Percentiles rank a stretch among this genome's conserved stretches.
These are phyloP conservation scores for Drosophila neotestacea DNA, from an alignment of 2,888 invertebrate species.

Conservation along the genomic window DNA sequence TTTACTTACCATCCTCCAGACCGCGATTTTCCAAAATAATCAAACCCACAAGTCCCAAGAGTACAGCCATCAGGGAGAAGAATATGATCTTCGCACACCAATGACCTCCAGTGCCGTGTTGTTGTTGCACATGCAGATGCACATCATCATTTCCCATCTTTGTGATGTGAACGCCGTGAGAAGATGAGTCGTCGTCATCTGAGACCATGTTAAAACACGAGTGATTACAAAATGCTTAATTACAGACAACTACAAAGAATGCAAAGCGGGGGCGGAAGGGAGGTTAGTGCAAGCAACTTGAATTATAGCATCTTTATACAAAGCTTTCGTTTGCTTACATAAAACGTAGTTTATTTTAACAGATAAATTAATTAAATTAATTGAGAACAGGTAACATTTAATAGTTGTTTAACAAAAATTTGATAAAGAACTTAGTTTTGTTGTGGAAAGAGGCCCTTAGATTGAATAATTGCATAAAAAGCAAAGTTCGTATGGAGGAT, in stretches of 20 bases:
- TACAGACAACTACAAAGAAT: conserved; percentile 11
- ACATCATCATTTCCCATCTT: conserved; percentile 88
- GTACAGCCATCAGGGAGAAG: conserved; percentile 90
- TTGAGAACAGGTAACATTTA: too few relatives aligned
- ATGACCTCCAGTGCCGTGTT: conserved; percentile 92
- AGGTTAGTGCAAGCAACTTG: conserved; percentile 33
- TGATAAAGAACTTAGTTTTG: too few relatives aligned
- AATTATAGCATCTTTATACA: not conserved
- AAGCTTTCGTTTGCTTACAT: too few relatives aligned
- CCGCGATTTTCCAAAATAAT: conserved; percentile 93
- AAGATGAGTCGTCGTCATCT: conserved; percentile 84
- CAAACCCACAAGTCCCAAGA: conserved; percentile 90
- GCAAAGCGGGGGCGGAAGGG: conserved; percentile 7
- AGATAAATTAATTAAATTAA: too few relatives aligned
- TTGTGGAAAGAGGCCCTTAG: too few relatives aligned
- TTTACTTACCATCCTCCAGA: conserved; percentile 90
- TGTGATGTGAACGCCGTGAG: conserved; percentile 84
- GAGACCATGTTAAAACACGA: conserved; percentile 18
- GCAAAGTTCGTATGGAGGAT: not conserved
- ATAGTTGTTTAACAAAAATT: too few relatives aligned
- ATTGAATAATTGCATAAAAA: conserved; percentile 20
- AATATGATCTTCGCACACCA: conserved; percentile 94
- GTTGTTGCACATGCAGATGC: conserved; percentile 91
- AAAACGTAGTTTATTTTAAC: too few relatives aligned
- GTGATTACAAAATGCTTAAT: conserved; percentile 56